Percentiles rank a stretch among this genome's conserved stretches.
These are phyloP conservation scores for Hypsopygia costalis DNA, from an alignment of 2,888 invertebrate genomes.

Conservation along the genomic window DNA sequence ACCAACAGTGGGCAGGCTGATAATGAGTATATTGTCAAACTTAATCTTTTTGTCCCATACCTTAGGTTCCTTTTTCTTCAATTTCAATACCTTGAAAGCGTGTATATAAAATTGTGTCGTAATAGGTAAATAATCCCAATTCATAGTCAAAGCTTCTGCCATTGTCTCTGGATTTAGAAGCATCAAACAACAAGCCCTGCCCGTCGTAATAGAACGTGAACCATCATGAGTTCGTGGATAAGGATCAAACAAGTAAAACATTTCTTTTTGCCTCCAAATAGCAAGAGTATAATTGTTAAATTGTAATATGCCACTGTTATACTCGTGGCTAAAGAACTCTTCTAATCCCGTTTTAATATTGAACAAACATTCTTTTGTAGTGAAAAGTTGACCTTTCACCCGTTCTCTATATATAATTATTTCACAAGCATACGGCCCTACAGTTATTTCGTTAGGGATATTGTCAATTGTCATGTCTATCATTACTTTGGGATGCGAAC, in stretches of 20 bases:
- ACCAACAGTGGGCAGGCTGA: too few species aligned
- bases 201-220: constrained; percentile 70
- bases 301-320: constrained; percentile 76
- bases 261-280: constrained; percentile 82
- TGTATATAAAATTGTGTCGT: constrained; percentile 79
- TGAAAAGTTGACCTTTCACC: constrained; percentile 67
- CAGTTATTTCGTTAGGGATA: constrained; percentile 76
- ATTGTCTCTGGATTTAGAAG: constrained; percentile 80
- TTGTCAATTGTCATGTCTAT: constrained; percentile 74
- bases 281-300: constrained; percentile 81
- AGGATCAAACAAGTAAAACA: constrained; percentile 84
- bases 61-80: constrained; percentile 64
- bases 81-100: constrained; percentile 80
- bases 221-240: constrained; percentile 82
- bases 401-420: constrained; percentile 79
- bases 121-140: constrained; percentile 69
- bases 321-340: constrained; percentile 76
- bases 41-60: too few species aligned
- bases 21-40: too few species aligned
- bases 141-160: constrained; percentile 72
- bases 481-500: constrained; percentile 65
- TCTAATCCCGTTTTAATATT: constrained; percentile 68
- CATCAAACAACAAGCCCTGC: constrained; percentile 83
- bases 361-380: constrained; percentile 73
- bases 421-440: constrained; percentile 80